Conservation (phyloP, 2,888 invertebrate genomes). For the Catocala sponsa region DNA sequence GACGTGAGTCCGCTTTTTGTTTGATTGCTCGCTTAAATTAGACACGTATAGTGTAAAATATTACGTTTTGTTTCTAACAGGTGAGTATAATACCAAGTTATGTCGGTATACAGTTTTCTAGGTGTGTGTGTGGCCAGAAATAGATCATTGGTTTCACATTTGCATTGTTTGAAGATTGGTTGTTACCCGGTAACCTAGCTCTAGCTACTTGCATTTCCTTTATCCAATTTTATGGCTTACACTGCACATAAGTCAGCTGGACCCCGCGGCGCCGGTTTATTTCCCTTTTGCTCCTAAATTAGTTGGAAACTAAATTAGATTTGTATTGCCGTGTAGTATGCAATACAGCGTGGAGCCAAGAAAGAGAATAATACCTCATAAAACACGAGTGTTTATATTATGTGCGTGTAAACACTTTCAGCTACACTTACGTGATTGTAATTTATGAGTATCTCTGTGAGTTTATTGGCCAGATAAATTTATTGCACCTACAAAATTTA, state of each 20-base stretch:
- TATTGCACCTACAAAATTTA: no score
- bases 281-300: background rate
- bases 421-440: constrained; percentile 3
- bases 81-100: background rate
- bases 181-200: constrained; percentile 1
- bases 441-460: constrained; percentile 12
- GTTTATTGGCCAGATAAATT: background rate
- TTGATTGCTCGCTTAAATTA: constrained; percentile 20
- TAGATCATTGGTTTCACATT: constrained; percentile 13
- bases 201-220: no score
- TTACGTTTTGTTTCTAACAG: background rate
- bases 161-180: constrained; percentile 5
- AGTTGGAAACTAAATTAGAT: constrained; percentile 10
- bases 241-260: background rate
- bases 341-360: constrained; percentile 1
- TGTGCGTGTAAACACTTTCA: constrained; percentile 9
- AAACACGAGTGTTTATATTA: constrained; percentile 14
- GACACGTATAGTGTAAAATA: no score
- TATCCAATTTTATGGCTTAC: background rate
- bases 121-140: background rate
- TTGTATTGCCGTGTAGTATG: constrained; percentile 5
- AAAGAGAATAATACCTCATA: constrained; percentile 19
- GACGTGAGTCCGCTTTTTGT: constrained; percentile 27
- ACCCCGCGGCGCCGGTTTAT: background rate
- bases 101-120: background rate